phyloP scores from a whole-genome alignment of 2,797 vertebrate genomes.

The Benthosema pterotum region DNA sequence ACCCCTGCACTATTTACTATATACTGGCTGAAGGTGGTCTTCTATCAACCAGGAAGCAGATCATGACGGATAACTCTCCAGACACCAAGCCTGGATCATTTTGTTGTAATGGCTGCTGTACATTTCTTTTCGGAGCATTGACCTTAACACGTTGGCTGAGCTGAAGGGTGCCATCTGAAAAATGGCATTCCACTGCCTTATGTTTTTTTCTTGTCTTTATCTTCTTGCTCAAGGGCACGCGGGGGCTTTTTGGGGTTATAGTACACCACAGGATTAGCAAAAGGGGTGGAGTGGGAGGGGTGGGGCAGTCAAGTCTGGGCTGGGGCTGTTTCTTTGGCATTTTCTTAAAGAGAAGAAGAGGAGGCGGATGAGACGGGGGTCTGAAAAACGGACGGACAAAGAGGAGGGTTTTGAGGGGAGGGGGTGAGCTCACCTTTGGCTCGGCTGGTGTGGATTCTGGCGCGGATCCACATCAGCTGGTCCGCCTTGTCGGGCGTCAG shows the following conservation, averaged over 20 bases:
- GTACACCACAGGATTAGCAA: conserved; percentile 29
- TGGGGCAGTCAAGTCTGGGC: conserved; percentile 13
- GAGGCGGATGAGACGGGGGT: conserved; percentile 25
- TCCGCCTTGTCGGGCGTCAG: conserved; percentile 88
- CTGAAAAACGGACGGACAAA: background rate
- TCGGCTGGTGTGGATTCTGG: conserved; percentile 96
- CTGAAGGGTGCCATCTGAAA: conserved; percentile 9
- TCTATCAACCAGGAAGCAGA: background rate
- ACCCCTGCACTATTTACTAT: no score
- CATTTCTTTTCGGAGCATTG: conserved; percentile 5
- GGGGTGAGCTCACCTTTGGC: conserved; percentile 90
- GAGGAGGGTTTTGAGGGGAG: background rate
- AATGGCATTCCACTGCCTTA: background rate
- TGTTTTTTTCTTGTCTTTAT: background rate
- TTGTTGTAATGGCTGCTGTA: background rate
- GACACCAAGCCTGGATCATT: conserved; percentile 6
- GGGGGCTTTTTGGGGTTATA: conserved; percentile 18
- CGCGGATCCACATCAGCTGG: conserved; percentile 93
- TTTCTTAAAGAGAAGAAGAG: conserved; percentile 18
- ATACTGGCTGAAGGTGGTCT: background rate
- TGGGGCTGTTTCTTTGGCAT: conserved; percentile 24
- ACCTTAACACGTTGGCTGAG: background rate
- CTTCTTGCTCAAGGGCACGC: conserved; percentile 33
- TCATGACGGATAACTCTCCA: background rate
- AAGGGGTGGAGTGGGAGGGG: conserved; percentile 6